Evolutionary conservation across 2,113 vertebrate genomes (phyloP).

Genomic region (Nycticebus coucang): DNA sequence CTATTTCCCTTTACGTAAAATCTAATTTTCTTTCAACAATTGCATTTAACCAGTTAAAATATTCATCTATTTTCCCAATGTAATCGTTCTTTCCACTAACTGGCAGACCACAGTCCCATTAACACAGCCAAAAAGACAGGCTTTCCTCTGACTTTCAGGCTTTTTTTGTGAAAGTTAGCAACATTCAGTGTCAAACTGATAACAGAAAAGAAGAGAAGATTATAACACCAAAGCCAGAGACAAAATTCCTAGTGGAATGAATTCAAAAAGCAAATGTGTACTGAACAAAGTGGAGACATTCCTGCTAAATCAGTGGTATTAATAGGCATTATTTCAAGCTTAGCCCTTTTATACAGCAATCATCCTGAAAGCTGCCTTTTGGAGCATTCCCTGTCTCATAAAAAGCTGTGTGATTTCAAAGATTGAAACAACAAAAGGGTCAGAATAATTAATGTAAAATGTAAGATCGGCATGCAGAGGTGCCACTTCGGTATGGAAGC

Average conservation of each 20-base stretch:
- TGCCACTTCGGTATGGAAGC: neutral
- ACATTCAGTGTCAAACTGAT: neutral
- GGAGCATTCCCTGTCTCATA: neutral
- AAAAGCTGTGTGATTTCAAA: slow-evolving; percentile 26
- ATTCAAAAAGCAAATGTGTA: slow-evolving; percentile 44
- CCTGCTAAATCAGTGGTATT: slow-evolving; percentile 47
- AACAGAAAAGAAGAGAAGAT: slow-evolving; percentile 27
- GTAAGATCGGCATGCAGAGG: neutral
- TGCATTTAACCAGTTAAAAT: slow-evolving; percentile 55
- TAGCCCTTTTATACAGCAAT: slow-evolving; percentile 41
- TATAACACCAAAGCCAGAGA: slow-evolving; percentile 39
- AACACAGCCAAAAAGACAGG: slow-evolving; percentile 3
- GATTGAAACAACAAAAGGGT: slow-evolving; percentile 21
- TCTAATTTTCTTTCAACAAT: slow-evolving; percentile 34
- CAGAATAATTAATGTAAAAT: slow-evolving; percentile 11
- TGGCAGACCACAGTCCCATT: neutral
- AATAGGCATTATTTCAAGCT: slow-evolving; percentile 42
- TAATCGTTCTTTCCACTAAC: neutral
- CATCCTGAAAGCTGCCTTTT: slow-evolving; percentile 34
- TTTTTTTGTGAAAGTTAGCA: slow-evolving; percentile 41
- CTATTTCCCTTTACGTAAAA: neutral
- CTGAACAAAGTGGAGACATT: slow-evolving; percentile 43
- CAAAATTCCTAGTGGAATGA: slow-evolving; percentile 56
- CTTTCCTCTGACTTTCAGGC: neutral
- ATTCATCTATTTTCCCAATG: neutral